A percentile compares a stretch with the other conserved stretches of the same genome.
phyloP scores from a whole-genome alignment of 2,113 vertebrate genomes.

The Ancistrus triradiatus region DNA sequence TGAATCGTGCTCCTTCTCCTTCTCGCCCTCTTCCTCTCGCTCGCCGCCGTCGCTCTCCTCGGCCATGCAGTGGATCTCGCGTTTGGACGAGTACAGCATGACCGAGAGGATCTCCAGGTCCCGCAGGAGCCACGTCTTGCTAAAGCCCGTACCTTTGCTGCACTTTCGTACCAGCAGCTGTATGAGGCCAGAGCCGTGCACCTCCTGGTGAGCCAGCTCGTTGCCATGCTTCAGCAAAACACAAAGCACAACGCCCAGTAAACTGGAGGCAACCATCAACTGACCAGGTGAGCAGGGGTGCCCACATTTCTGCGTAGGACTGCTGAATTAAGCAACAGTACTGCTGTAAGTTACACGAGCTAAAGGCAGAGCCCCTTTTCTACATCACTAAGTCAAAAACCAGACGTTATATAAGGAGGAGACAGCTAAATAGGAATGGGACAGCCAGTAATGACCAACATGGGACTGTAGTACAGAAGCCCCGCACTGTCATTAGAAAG shows the following conservation, averaged over 20 bases:
- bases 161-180: conserved; percentile 93
- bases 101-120: conserved; percentile 96
- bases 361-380: too few species aligned
- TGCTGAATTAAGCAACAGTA: too few species aligned
- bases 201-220: conserved; percentile 76
- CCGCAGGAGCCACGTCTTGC: conserved; percentile 93
- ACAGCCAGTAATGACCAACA: too few species aligned
- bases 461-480: too few species aligned
- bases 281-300: too few species aligned
- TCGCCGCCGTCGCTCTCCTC: conserved; percentile 66
- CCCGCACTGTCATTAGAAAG: too few species aligned
- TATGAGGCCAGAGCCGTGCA: conserved; percentile 82
- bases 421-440: too few species aligned
- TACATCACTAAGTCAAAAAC: too few species aligned
- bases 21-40: conserved; percentile 56
- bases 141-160: conserved; percentile 96
- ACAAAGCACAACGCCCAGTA: neutral
- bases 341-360: too few species aligned
- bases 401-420: too few species aligned
- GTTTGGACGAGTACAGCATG: conserved; percentile 95
- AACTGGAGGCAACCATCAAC: too few species aligned
- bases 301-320: too few species aligned
- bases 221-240: conserved; percentile 78
- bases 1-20: conserved; percentile 77
- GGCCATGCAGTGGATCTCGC: conserved; percentile 78